Percentiles rank a stretch among this genome's conserved stretches.
Conservation (phyloP, 1,140 invertebrate genomes). For the Meloidogyne exigua region DNA sequence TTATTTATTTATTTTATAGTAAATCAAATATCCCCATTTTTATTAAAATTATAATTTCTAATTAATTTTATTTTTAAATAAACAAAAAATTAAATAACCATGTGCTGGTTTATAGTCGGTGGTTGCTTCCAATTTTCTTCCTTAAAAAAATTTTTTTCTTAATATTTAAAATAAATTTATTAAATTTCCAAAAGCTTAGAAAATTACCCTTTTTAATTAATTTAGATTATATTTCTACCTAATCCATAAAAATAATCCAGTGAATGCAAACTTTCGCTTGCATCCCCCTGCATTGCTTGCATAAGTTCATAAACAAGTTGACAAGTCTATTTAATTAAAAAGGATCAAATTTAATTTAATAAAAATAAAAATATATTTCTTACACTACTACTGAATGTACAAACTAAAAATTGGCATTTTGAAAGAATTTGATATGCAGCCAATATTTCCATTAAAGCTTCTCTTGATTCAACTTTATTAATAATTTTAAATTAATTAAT, state of each 20-base stretch:
- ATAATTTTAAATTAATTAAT: too few species aligned
- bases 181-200: too few species aligned
- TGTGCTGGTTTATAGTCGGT: not conserved
- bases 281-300: conserved; percentile 53
- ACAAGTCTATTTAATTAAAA: conserved; percentile 51
- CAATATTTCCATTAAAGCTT: not conserved
- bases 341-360: not conserved
- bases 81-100: not conserved
- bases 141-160: not conserved
- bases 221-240: not conserved
- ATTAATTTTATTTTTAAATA: too few species aligned
- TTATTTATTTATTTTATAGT: too few species aligned
- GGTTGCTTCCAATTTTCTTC: not conserved
- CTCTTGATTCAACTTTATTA: not conserved
- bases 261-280: conserved; percentile 57
- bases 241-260: conserved; percentile 55
- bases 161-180: too few species aligned
- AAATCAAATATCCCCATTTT: too few species aligned
- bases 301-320: conserved; percentile 61
- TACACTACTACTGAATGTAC: conserved; percentile 69
- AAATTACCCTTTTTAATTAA: too few species aligned
- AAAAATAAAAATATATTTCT: not conserved
- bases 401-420: conserved; percentile 65
- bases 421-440: not conserved
- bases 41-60: too few species aligned